Evolutionary conservation across 2,797 vertebrate genomes (phyloP).

Genomic region (Falco naumanni): DNA sequence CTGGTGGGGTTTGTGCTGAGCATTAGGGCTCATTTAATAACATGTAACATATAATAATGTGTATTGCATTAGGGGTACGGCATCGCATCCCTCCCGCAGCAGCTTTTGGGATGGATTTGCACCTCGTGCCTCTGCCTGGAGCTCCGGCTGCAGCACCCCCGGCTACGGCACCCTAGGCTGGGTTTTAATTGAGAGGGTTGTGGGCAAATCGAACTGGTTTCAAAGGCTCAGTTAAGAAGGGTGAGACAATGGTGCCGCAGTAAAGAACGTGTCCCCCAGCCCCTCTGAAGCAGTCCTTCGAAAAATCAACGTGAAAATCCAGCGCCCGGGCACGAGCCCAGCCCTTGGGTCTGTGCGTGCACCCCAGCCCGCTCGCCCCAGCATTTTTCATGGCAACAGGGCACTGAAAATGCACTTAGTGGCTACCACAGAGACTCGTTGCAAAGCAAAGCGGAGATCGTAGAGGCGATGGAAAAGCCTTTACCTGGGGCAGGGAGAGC

Average conservation of each 20-base stretch:
- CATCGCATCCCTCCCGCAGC: accelerated
- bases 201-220: background rate
- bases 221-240: background rate
- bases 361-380: accelerated
- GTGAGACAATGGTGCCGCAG: accelerated
- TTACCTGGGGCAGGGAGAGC: background rate
- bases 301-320: background rate
- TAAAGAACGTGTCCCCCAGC: too few relatives aligned
- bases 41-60: too few relatives aligned
- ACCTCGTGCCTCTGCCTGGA: accelerated
- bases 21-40: too few relatives aligned
- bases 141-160: background rate
- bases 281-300: background rate
- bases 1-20: background rate
- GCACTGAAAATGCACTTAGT: background rate
- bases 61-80: accelerated
- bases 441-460: background rate
- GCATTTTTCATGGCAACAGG: background rate
- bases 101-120: background rate
- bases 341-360: accelerated
- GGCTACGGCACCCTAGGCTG: background rate
- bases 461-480: background rate
- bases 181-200: background rate
- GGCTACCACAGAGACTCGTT: background rate
- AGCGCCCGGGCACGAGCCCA: background rate